phyloP scores from a whole-genome alignment of 2,888 invertebrate genomes.

The Notodonta ziczac region DNA sequence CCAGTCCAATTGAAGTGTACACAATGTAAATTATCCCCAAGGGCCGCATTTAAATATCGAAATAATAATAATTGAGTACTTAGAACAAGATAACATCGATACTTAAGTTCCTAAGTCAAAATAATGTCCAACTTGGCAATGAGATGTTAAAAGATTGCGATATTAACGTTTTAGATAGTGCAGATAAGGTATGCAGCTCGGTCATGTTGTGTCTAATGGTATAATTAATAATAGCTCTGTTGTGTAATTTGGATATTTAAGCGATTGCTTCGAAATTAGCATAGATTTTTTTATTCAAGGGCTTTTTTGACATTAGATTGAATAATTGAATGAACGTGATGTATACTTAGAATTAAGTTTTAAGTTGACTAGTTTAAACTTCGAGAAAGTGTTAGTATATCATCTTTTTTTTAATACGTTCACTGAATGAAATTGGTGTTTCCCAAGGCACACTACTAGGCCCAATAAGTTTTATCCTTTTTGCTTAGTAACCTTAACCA shows the following conservation, averaged over 20 bases:
- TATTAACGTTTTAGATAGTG: constrained; percentile 40
- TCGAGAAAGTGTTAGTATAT: too few relatives aligned
- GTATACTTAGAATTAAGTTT: not conserved
- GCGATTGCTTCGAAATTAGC: not conserved
- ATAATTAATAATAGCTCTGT: constrained; percentile 3
- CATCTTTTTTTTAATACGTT: not conserved
- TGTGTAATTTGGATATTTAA: constrained; percentile 2
- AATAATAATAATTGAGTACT: constrained; percentile 25
- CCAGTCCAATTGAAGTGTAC: constrained; percentile 11
- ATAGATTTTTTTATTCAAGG: not conserved
- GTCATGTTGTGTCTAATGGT: constrained; percentile 5
- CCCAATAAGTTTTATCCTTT: not conserved
- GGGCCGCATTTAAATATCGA: not conserved
- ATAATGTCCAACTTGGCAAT: constrained; percentile 48
- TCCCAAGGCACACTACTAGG: not conserved
- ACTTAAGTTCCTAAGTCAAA: constrained; percentile 31
- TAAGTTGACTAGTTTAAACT: not conserved
- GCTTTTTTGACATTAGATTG: not conserved
- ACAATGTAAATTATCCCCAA: constrained; percentile 16
- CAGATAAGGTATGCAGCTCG: constrained; percentile 26
- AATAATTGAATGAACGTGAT: not conserved
- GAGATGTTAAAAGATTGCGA: constrained; percentile 43
- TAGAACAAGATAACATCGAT: constrained; percentile 30
- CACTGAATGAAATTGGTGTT: not conserved
- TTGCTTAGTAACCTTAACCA: not conserved